Base-by-base conservation (phyloP, 2,113 vertebrate genomes). In the Ceyx margarethae region DNA sequence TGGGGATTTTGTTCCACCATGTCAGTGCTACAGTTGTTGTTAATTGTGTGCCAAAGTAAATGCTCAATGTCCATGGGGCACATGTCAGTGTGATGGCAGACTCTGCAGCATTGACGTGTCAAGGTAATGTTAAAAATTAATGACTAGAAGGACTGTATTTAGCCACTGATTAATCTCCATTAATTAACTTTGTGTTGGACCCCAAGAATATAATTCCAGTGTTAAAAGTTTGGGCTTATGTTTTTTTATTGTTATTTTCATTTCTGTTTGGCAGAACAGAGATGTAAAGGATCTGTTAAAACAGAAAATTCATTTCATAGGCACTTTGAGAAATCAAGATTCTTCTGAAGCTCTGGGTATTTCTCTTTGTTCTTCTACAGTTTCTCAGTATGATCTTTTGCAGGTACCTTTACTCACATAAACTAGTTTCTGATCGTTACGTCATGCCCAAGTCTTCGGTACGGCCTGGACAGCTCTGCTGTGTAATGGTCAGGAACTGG, bases 401-500 rank as follows among this genome's bases (percentile, higher is more conserved):
- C 68, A 99, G 99, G 71, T 97, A 95, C 66, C 98, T 97, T 86
- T 99, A 99, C 82, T 98, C 97, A 5, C 97, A 94, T 62, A 97
- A 98, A 35, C 88, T 98, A 46, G 96, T 99, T 56, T 97, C 97
- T 5, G 97, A 98, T 64, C 98, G 98, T 6, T 99, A 99, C 13
- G 19, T 95, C 57, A 98, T 99, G 89, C 98, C 97, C 1, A 97
- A 98, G 31, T 89, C 72, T 9, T 98, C 97, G 23, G 88, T 99
- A 43, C 96, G 95, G 9, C 97, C 85, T 2, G 98, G 99, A n/a
- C 98, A 99, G 88, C 98, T 98, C 84, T 99, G 98, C 94, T 99
- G 99, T 48, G 95, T 98, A 20, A 97, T 80, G 2, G 93, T 96
- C 37, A 98, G 97, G 1, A 97, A 97, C 62, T 99, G 98, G 99